These are phyloP conservation scores for Dryococelus australis DNA, from an alignment of 2,888 invertebrate genomes.

Conservation along the genomic window DNA sequence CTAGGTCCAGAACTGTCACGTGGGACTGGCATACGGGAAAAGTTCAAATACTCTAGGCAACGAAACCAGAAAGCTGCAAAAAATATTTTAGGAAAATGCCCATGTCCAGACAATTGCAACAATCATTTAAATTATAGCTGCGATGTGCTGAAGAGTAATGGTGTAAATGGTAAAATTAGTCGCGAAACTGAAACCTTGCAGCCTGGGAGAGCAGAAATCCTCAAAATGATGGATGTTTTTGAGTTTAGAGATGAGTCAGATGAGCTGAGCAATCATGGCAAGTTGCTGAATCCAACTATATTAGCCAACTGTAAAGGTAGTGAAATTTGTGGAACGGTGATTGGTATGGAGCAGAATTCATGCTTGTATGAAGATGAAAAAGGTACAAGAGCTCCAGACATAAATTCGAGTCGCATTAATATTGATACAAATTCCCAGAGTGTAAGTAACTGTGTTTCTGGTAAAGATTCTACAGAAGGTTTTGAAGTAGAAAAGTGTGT, in stretches of 20 bases:
- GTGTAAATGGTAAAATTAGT: not conserved
- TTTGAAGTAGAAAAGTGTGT: not conserved
- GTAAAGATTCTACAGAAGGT: not conserved
- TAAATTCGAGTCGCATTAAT: not conserved
- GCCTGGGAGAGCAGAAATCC: not conserved
- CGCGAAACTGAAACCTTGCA: not conserved
- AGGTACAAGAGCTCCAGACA: not conserved
- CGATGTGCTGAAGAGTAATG: not conserved
- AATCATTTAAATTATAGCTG: not conserved
- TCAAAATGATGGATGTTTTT: conserved; percentile 3
- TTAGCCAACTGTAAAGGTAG: not conserved
- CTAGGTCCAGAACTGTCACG: not conserved
- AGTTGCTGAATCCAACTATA: not conserved
- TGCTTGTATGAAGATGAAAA: not conserved
- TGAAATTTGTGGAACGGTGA: not conserved
- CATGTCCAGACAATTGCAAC: not conserved
- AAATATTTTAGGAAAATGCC: not conserved
- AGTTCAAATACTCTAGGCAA: not conserved
- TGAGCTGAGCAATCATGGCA: not conserved
- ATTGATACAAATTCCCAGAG: not conserved
- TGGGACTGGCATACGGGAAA: not conserved
- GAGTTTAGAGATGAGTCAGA: not conserved
- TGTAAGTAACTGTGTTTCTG: not conserved
- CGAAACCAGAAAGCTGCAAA: not conserved
- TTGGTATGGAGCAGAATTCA: not conserved